Percentiles rank a stretch among this genome's conserved stretches.
Evolutionary conservation across 2,888 invertebrate genomes (phyloP).

Genomic region (Mythimna albipuncta): DNA sequence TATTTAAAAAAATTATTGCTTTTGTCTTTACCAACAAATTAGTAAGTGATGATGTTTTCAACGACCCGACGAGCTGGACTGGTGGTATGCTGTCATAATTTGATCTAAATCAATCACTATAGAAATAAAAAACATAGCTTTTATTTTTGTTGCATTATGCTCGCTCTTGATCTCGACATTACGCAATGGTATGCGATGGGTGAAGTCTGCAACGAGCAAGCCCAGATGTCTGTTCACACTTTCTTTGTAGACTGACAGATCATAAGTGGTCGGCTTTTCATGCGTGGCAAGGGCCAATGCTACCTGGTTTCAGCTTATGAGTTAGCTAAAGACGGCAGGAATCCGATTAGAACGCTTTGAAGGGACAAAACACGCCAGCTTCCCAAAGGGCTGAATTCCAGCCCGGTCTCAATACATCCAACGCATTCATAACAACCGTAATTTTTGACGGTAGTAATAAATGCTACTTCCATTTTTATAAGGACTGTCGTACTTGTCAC

Average conservation of each 20-base stretch:
- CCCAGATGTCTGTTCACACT: not conserved
- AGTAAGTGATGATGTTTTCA: constrained; percentile 4
- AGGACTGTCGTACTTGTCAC: not conserved
- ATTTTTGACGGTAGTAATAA: not conserved
- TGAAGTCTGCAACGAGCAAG: not conserved
- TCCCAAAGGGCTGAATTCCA: not conserved
- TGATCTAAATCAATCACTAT: constrained; percentile 8
- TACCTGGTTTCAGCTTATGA: not conserved
- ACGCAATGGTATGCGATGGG: not conserved
- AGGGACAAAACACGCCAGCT: not conserved
- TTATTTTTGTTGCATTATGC: too few species aligned
- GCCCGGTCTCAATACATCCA: not conserved
- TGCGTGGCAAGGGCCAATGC: not conserved
- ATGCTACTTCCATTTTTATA: not conserved
- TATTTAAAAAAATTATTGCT: not conserved
- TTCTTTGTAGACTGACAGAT: not conserved
- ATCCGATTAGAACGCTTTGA: not conserved
- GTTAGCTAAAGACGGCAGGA: not conserved
- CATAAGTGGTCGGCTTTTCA: not conserved
- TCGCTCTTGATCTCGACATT: not conserved
- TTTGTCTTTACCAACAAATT: not conserved
- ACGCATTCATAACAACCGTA: not conserved
- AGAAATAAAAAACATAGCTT: constrained; percentile 2
- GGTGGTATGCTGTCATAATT: constrained; percentile 20
- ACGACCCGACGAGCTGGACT: constrained; percentile 17